These are phyloP conservation scores for Micrasema minimum DNA, from an alignment of 1,140 invertebrate genomes.

Conservation along the genomic window DNA sequence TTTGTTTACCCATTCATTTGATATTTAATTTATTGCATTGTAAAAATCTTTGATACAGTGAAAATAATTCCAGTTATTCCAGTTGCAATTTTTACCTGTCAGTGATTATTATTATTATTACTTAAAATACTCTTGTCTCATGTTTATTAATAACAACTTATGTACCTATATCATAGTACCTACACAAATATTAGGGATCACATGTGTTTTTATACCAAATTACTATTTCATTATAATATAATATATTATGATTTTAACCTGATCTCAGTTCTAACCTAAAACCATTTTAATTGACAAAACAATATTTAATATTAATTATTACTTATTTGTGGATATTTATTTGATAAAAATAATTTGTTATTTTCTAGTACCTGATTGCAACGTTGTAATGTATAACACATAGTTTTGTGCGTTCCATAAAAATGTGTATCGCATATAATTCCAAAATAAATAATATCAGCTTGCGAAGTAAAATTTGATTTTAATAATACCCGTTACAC, in stretches of 20 bases:
- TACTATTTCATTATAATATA: background rate
- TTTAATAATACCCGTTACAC: background rate
- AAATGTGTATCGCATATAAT: too few species aligned
- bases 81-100: background rate
- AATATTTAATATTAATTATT: constrained; percentile 1
- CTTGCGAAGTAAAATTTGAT: background rate
- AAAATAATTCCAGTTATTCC: too few species aligned
- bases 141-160: background rate
- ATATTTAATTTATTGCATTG: too few species aligned
- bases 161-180: background rate
- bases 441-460: background rate
- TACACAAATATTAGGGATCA: too few species aligned
- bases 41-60: too few species aligned
- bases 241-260: background rate
- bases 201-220: background rate
- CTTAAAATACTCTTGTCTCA: background rate
- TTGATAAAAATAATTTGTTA: background rate
- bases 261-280: constrained; percentile 8
- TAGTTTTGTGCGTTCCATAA: background rate
- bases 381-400: background rate
- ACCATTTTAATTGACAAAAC: background rate
- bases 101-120: background rate
- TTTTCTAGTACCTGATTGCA: background rate
- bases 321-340: background rate
- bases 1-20: too few species aligned